These are phyloP conservation scores for Nasalis larvatus DNA, from an alignment of 2,113 vertebrate species.

Conservation along the genomic window DNA sequence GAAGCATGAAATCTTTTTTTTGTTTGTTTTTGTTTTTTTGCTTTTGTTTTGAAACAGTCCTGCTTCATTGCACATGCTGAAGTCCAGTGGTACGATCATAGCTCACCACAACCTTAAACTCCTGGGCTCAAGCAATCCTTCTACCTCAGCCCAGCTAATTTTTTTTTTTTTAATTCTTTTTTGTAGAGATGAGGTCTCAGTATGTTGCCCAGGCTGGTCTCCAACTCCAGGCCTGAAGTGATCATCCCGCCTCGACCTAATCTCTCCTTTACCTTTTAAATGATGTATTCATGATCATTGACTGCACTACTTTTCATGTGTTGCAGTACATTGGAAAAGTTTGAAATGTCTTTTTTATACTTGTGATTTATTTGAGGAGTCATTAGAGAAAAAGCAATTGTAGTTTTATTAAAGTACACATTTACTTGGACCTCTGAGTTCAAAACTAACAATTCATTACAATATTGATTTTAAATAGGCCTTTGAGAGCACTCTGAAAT, in stretches of 20 bases:
- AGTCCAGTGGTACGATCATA: too few relatives aligned
- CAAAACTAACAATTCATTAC: background rate
- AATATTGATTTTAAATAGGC: constrained; percentile 85
- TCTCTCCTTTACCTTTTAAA: background rate
- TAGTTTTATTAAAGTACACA: background rate
- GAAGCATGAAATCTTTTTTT: background rate
- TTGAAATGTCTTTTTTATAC: background rate
- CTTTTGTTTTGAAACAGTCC: too few relatives aligned
- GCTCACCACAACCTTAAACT: too few relatives aligned
- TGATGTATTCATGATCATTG: background rate
- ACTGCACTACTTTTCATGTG: background rate
- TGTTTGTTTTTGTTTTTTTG: background rate
- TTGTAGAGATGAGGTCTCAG: too few relatives aligned
- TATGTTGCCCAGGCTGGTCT: too few relatives aligned
- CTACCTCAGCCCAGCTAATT: too few relatives aligned
- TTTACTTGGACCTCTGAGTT: background rate
- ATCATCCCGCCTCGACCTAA: background rate
- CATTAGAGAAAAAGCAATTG: background rate
- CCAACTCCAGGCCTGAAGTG: too few relatives aligned
- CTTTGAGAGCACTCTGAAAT: constrained; percentile 97
- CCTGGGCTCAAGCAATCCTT: too few relatives aligned
- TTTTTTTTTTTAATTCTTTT: too few relatives aligned
- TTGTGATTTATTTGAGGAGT: background rate
- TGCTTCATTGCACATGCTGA: too few relatives aligned
- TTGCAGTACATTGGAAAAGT: background rate